A percentile compares a stretch with the other conserved stretches of the same genome.
These are phyloP conservation scores for Drosophila navojoa DNA, from an alignment of 1,140 invertebrate species.

Conservation along the genomic window DNA sequence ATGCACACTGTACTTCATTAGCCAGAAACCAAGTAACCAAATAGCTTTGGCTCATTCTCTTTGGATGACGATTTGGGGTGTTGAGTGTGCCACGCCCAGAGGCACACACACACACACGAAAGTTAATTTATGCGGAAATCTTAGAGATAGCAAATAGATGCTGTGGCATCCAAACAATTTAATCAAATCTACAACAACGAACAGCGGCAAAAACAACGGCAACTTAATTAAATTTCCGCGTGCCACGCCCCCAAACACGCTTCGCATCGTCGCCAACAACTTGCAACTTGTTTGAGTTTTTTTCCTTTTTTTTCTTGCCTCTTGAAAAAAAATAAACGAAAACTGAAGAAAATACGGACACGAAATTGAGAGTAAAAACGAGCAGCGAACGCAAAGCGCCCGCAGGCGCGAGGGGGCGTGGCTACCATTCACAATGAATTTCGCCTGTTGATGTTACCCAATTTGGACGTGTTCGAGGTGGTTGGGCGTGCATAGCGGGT, in stretches of 20 bases:
- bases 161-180: conserved; percentile 58
- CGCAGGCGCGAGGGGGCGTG: background rate
- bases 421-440: conserved; percentile 8
- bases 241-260: conserved; percentile 32
- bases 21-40: conserved; percentile 3
- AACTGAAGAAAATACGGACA: background rate
- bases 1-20: conserved; percentile 19
- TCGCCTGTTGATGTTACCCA: conserved; percentile 37
- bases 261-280: conserved; percentile 39
- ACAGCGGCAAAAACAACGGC: conserved; percentile 22
- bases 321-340: conserved; percentile 17
- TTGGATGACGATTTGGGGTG: conserved; percentile 20
- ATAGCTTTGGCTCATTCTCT: conserved; percentile 28
- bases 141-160: conserved; percentile 49
- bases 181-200: conserved; percentile 43
- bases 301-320: conserved; percentile 19
- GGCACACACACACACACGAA: conserved; percentile 3
- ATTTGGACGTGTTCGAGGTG: background rate
- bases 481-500: background rate
- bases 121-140: conserved; percentile 53
- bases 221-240: conserved; percentile 60
- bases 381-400: background rate
- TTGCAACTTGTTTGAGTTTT: conserved; percentile 39
- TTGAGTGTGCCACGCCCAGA: conserved; percentile 2
- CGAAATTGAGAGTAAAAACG: background rate